These are phyloP conservation scores for Sander vitreus DNA, from an alignment of 2,113 vertebrate genomes.

Conservation along the genomic window DNA sequence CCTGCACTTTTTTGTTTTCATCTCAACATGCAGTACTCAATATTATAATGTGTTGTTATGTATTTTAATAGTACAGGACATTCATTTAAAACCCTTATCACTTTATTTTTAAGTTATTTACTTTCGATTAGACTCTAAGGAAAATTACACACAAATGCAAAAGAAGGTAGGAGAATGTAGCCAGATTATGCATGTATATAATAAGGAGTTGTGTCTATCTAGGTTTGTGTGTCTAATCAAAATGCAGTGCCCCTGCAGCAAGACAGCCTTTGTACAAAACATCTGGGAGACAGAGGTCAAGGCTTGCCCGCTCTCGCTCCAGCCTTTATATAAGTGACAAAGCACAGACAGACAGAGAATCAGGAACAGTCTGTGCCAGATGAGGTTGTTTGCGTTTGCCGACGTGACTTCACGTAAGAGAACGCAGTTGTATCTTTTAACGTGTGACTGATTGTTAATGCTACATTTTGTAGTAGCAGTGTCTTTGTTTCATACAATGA, in stretches of 20 bases:
- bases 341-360: constrained; percentile 43
- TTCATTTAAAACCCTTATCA: not conserved
- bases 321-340: constrained; percentile 64
- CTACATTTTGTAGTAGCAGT: constrained; percentile 6
- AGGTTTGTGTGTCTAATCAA: constrained; percentile 54
- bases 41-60: not conserved
- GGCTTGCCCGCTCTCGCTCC: constrained; percentile 39
- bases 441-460: constrained; percentile 14
- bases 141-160: not conserved
- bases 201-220: constrained; percentile 28
- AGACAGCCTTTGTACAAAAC: constrained; percentile 39
- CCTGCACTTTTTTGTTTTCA: not conserved
- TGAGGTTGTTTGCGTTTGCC: constrained; percentile 35
- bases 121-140: not conserved
- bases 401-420: constrained; percentile 17
- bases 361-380: constrained; percentile 46
- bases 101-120: not conserved
- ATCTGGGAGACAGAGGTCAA: constrained; percentile 63
- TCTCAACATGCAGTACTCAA: not conserved
- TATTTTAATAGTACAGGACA: not conserved
- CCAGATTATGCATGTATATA: not conserved
- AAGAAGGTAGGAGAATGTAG: not conserved
- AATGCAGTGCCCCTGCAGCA: constrained; percentile 61
- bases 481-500: not conserved
- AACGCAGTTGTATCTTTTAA: constrained; percentile 10